These are phyloP conservation scores for Enchytraeus crypticus DNA, from an alignment of 2,888 invertebrate species.

Conservation along the genomic window DNA sequence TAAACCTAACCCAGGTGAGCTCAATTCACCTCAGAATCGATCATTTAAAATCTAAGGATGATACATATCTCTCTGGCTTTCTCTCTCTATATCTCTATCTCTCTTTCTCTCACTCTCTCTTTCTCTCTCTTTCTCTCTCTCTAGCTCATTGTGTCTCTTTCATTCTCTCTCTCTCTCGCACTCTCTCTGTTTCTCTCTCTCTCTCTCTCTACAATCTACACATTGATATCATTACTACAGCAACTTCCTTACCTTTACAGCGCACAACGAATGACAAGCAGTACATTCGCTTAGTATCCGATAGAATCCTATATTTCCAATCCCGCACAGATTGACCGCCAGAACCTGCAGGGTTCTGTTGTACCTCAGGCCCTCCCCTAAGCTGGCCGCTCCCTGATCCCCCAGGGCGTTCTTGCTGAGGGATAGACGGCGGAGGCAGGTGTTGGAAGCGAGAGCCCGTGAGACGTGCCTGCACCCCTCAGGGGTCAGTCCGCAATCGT, in stretches of 20 bases:
- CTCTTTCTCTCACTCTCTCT: too few relatives aligned
- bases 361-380: constrained; percentile 37
- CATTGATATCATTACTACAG: too few relatives aligned
- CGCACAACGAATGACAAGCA: constrained; percentile 35
- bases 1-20: too few relatives aligned
- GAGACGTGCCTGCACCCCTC: constrained; percentile 35
- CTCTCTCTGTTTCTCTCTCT: too few relatives aligned
- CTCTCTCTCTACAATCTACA: too few relatives aligned
- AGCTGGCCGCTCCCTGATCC: constrained; percentile 35
- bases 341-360: constrained; percentile 35
- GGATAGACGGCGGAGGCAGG: constrained; percentile 34
- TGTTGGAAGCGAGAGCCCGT: constrained; percentile 36
- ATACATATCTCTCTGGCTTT: too few relatives aligned
- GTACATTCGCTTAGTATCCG: constrained; percentile 39
- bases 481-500: constrained; percentile 40
- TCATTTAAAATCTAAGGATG: too few relatives aligned
- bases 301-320: constrained; percentile 42
- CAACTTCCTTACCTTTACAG: constrained; percentile 32
- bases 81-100: too few relatives aligned
- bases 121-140: too few relatives aligned
- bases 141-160: too few relatives aligned
- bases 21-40: too few relatives aligned
- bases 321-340: constrained; percentile 43
- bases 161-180: too few relatives aligned
- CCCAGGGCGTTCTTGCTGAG: constrained; percentile 40